phyloP scores from a whole-genome alignment of 2,113 vertebrate species.

The Vidua chalybeata region DNA sequence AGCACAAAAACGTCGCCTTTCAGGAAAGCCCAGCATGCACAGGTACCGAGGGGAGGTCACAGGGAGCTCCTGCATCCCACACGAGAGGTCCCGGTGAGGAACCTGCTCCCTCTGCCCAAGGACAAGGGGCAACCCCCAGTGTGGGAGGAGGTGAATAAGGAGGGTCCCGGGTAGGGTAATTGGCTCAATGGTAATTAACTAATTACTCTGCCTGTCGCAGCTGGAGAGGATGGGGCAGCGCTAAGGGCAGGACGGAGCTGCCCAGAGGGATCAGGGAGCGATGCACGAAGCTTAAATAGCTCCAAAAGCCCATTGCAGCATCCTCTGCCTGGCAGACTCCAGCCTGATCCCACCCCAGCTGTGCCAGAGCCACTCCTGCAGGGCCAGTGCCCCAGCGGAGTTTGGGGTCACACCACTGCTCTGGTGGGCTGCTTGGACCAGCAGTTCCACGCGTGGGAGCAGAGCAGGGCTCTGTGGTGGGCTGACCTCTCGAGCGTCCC shows the following conservation, averaged over 20 bases:
- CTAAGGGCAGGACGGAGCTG: neutral
- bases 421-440: neutral
- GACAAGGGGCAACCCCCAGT: fast-evolving
- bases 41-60: fast-evolving
- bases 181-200: neutral
- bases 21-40: fast-evolving
- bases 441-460: fast-evolving
- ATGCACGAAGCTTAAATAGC: neutral
- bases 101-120: neutral
- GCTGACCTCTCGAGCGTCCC: fast-evolving
- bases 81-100: fast-evolving
- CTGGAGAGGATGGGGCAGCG: neutral
- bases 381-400: neutral
- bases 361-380: neutral
- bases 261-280: fast-evolving
- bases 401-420: fast-evolving
- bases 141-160: neutral
- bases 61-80: neutral
- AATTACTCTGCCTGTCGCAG: neutral
- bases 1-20: neutral
- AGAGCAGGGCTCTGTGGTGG: neutral
- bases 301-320: neutral
- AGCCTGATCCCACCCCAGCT: neutral
- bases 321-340: neutral
- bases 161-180: neutral